Conservation (phyloP, 2,797 vertebrate species). For the Xiphorhynchus erythropygius region DNA sequence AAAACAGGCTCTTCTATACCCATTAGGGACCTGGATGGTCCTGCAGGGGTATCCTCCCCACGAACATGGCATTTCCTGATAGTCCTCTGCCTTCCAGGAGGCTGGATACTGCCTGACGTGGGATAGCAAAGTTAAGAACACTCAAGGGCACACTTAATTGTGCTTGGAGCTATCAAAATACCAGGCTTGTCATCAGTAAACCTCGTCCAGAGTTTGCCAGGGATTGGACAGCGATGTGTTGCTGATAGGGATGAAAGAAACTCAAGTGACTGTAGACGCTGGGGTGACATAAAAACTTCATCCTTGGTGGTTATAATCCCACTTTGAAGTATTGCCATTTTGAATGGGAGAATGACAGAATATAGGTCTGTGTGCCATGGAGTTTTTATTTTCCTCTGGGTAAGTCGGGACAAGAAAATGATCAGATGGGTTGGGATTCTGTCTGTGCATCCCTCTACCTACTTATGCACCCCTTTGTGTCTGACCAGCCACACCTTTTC, state of each 20-base stretch:
- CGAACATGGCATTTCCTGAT: background rate
- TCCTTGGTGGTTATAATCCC: background rate
- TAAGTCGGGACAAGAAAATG: background rate
- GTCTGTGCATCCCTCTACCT: background rate
- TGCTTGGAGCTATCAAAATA: background rate
- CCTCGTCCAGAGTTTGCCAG: background rate
- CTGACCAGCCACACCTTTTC: background rate
- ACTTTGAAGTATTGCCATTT: background rate
- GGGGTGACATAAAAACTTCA: background rate
- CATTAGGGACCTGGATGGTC: rapidly evolving
- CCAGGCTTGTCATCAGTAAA: background rate
- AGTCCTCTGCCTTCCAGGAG: background rate
- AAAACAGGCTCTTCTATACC: background rate
- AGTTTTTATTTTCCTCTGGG: background rate
- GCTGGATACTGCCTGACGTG: background rate
- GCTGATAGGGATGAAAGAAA: background rate
- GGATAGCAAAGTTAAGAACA: background rate
- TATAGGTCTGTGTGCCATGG: background rate
- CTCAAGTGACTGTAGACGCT: background rate
- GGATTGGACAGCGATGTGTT: background rate
- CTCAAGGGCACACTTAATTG: background rate
- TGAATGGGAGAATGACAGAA: background rate
- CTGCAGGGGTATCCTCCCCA: rapidly evolving
- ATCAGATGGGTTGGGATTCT: background rate
- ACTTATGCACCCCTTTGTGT: background rate